Percentiles rank a stretch among this genome's conserved stretches.
phyloP scores from a whole-genome alignment of 92 coral and sea anemone genomes.

The Porites evermanni region DNA sequence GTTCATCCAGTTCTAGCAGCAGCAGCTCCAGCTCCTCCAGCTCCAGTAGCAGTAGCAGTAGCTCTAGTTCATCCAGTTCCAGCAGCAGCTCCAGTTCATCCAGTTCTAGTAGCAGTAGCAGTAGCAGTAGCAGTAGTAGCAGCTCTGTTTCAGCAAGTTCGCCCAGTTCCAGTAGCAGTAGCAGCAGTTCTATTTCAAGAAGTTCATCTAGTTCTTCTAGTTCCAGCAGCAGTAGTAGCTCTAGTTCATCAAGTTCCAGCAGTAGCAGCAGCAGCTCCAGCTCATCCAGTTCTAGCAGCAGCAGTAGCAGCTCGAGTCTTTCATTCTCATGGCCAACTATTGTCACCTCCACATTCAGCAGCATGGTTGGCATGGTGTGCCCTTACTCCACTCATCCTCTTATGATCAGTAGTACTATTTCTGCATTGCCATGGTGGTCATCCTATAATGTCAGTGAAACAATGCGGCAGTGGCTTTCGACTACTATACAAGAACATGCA shows the following conservation, averaged over 20 bases:
- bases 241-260: slow-evolving; percentile 1
- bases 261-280: neutral
- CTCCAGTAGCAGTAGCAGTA: neutral
- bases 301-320: neutral
- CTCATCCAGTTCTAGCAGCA: slow-evolving; percentile 2
- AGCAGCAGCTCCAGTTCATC: slow-evolving; percentile 11
- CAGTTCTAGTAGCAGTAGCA: neutral
- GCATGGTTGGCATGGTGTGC: slow-evolving; percentile 13
- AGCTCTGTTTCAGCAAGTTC: neutral
- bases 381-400: slow-evolving; percentile 4
- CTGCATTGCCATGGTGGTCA: slow-evolving; percentile 11
- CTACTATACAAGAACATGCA: slow-evolving; percentile 23
- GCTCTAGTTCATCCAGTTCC: neutral
- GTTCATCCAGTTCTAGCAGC: neutral
- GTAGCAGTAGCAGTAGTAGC: neutral
- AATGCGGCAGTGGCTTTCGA: slow-evolving; percentile 26
- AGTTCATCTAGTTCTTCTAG: neutral
- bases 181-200: neutral
- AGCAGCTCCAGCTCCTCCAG: slow-evolving; percentile 3
- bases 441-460: slow-evolving; percentile 8
- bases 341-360: slow-evolving; percentile 22
- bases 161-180: neutral
- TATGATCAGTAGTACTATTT: neutral
- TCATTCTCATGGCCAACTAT: slow-evolving; percentile 38
- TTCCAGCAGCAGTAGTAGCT: neutral